These are phyloP conservation scores for Ceratosolen fusciceps DNA, from an alignment of 1,140 invertebrate genomes.

Conservation along the genomic window DNA sequence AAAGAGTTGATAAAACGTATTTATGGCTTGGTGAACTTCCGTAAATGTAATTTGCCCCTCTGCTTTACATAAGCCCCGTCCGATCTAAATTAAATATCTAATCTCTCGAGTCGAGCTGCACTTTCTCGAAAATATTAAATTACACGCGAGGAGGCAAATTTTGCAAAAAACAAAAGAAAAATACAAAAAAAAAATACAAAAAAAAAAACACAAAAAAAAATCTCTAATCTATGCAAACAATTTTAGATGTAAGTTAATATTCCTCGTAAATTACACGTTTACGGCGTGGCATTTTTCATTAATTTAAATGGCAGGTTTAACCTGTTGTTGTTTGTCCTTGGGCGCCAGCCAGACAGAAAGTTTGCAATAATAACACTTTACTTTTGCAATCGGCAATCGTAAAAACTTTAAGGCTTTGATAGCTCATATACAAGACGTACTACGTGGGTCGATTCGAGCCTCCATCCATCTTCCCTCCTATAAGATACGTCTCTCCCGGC, in stretches of 20 bases:
- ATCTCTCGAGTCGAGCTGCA: neutral
- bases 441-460: conserved; percentile 30
- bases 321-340: conserved; percentile 5
- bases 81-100: conserved; percentile 7
- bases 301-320: conserved; percentile 17
- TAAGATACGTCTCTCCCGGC: conserved; percentile 19
- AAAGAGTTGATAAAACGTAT: too few species aligned
- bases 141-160: neutral
- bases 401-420: conserved; percentile 30
- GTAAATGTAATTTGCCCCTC: neutral
- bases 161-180: too few species aligned
- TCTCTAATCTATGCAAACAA: conserved; percentile 20
- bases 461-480: conserved; percentile 42
- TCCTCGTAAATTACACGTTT: conserved; percentile 25
- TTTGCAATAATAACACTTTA: conserved; percentile 32
- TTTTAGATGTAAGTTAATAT: conserved; percentile 26
- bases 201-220: too few species aligned
- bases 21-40: neutral
- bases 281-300: conserved; percentile 19
- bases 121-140: conserved; percentile 1
- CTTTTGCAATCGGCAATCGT: conserved; percentile 35
- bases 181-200: too few species aligned
- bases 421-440: conserved; percentile 7
- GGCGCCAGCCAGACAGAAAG: neutral
- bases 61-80: neutral